These are phyloP conservation scores for Idaea dimidiata DNA, from an alignment of 2,888 invertebrate genomes.

Conservation along the genomic window DNA sequence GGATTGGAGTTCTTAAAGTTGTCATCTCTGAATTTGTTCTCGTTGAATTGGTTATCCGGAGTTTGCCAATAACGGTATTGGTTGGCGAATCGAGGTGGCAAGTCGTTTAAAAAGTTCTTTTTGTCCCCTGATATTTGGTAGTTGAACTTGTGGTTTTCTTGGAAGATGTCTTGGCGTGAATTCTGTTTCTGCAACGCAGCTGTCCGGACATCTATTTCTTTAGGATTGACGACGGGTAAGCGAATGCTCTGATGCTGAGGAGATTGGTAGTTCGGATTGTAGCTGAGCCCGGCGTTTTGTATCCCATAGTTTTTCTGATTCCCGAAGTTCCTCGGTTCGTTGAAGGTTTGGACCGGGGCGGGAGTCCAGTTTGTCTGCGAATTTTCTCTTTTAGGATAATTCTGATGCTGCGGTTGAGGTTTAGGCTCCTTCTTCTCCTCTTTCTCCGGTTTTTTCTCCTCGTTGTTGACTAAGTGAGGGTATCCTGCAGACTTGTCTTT, in stretches of 20 bases:
- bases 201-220: slow-evolving; percentile 75
- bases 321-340: slow-evolving; percentile 48
- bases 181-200: slow-evolving; percentile 74
- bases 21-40: slow-evolving; percentile 69
- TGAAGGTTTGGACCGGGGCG: slow-evolving; percentile 32
- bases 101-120: slow-evolving; percentile 68
- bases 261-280: slow-evolving; percentile 51
- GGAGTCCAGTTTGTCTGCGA: slow-evolving; percentile 41
- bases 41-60: slow-evolving; percentile 55
- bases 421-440: slow-evolving; percentile 65
- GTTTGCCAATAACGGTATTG: slow-evolving; percentile 71
- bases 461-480: slow-evolving; percentile 71
- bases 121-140: slow-evolving; percentile 70
- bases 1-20: slow-evolving; percentile 38
- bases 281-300: slow-evolving; percentile 52
- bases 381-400: slow-evolving; percentile 44
- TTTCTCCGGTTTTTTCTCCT: slow-evolving; percentile 59
- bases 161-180: slow-evolving; percentile 63
- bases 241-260: slow-evolving; percentile 55
- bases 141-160: slow-evolving; percentile 60
- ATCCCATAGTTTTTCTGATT: slow-evolving; percentile 65
- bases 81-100: slow-evolving; percentile 73
- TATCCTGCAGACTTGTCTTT: slow-evolving; percentile 78
- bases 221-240: slow-evolving; percentile 74
- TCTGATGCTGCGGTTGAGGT: slow-evolving; percentile 54